A percentile compares a stretch with the other conserved stretches of the same genome.
phyloP scores from a whole-genome alignment of 2,888 invertebrate genomes.

The Drosophila seclusa region DNA sequence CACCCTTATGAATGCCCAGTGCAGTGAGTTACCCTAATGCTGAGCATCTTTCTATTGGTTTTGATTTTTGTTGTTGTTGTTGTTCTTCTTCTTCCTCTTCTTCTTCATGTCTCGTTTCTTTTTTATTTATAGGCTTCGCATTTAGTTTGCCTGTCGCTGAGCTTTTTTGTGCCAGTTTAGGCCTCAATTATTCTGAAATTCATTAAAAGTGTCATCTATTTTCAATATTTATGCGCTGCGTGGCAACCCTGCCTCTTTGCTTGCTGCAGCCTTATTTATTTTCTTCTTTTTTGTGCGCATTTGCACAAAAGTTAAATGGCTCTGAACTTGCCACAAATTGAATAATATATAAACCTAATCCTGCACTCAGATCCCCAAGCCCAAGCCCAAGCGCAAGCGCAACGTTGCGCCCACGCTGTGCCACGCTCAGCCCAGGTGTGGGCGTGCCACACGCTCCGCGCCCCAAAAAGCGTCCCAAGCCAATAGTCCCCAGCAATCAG shows the following conservation, averaged over 20 bases:
- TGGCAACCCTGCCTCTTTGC: constrained; percentile 8
- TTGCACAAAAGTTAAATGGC: constrained; percentile 45
- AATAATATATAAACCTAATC: constrained; percentile 60
- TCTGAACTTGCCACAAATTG: constrained; percentile 44
- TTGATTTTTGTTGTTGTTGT: constrained; percentile 7
- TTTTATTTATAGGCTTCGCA: constrained; percentile 65
- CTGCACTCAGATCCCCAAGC: constrained; percentile 29
- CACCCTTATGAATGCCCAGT: background rate
- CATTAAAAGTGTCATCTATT: constrained; percentile 72
- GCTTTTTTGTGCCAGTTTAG: constrained; percentile 75
- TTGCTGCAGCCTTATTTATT: background rate
- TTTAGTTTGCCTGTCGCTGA: constrained; percentile 64
- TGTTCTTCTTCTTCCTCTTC: background rate
- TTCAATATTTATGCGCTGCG: constrained; percentile 54
- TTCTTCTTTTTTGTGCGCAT: background rate
- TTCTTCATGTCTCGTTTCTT: background rate
- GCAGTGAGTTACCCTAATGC: constrained; percentile 38
- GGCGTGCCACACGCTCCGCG: constrained; percentile 31
- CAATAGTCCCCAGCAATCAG: constrained; percentile 6
- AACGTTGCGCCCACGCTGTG: constrained; percentile 57
- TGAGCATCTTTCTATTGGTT: constrained; percentile 1
- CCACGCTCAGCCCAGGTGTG: constrained; percentile 9
- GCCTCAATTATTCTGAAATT: constrained; percentile 79
- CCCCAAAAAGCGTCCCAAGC: constrained; percentile 13
- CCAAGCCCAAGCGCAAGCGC: background rate